Conservation (phyloP, 1,140 invertebrate species). For the Melanaphis sacchari region DNA sequence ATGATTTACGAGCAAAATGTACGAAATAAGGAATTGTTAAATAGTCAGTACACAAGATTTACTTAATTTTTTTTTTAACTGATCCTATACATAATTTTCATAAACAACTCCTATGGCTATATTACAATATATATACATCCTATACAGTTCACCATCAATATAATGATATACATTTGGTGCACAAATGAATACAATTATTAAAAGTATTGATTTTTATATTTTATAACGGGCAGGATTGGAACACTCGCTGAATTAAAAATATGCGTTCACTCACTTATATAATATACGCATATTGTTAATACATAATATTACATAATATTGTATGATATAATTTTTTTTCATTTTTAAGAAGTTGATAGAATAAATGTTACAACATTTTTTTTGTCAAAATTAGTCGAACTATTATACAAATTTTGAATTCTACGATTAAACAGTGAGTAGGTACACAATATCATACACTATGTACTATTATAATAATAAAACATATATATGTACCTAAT, state of each 20-base stretch:
- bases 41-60: neutral
- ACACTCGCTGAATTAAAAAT: neutral
- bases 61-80: neutral
- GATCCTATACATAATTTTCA: neutral
- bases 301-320: no score
- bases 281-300: neutral
- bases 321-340: neutral
- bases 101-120: neutral
- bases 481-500: neutral
- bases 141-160: neutral
- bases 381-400: neutral
- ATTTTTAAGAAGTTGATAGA: no score
- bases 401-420: neutral
- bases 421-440: neutral
- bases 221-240: neutral
- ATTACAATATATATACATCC: neutral
- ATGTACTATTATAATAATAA: neutral
- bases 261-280: neutral
- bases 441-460: no score
- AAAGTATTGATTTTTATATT: neutral
- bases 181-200: neutral
- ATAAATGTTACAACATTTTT: neutral
- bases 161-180: neutral
- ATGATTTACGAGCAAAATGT: neutral
- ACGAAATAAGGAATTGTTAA: neutral